These are phyloP conservation scores for Archips xylosteana DNA, from an alignment of 2,888 invertebrate genomes.

Conservation along the genomic window DNA sequence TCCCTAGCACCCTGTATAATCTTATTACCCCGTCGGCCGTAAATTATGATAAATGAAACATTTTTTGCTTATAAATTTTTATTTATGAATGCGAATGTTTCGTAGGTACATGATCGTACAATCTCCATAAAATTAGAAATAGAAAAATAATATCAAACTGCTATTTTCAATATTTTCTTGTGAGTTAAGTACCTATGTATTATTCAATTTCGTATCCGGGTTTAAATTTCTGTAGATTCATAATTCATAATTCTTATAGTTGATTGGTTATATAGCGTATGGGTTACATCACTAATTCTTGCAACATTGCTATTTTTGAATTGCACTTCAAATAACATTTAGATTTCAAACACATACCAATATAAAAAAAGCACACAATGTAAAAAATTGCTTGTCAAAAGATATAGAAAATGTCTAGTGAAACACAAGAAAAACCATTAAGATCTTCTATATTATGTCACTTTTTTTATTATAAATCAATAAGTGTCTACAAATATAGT, in stretches of 20 bases:
- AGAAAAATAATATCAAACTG: slow-evolving; percentile 86
- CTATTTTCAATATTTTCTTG: slow-evolving; percentile 75
- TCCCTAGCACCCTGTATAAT: too few species aligned
- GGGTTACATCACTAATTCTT: slow-evolving; percentile 23
- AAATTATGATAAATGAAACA: slow-evolving; percentile 66
- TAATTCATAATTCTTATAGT: slow-evolving; percentile 16
- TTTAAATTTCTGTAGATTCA: slow-evolving; percentile 5
- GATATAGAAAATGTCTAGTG: slow-evolving; percentile 63
- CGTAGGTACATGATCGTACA: slow-evolving; percentile 80
- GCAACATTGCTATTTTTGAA: slow-evolving; percentile 9
- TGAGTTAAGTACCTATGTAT: slow-evolving; percentile 70
- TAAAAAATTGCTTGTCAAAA: slow-evolving; percentile 53
- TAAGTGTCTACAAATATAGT: slow-evolving; percentile 69
- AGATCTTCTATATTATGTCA: slow-evolving; percentile 73
- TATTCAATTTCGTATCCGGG: slow-evolving; percentile 3
- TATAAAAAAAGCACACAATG: slow-evolving; percentile 64
- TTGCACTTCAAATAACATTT: slow-evolving; percentile 27
- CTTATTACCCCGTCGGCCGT: too few species aligned
- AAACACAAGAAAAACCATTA: slow-evolving; percentile 66
- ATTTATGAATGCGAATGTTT: slow-evolving; percentile 82
- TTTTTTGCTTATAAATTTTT: slow-evolving; percentile 79
- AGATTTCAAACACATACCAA: slow-evolving; percentile 34
- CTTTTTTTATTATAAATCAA: slow-evolving; percentile 67
- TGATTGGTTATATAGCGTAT: slow-evolving; percentile 12
- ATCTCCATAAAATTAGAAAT: slow-evolving; percentile 84